These are phyloP conservation scores for Neolamprologus hecqui DNA, from an alignment of 2,113 vertebrate species.

Conservation along the genomic window DNA sequence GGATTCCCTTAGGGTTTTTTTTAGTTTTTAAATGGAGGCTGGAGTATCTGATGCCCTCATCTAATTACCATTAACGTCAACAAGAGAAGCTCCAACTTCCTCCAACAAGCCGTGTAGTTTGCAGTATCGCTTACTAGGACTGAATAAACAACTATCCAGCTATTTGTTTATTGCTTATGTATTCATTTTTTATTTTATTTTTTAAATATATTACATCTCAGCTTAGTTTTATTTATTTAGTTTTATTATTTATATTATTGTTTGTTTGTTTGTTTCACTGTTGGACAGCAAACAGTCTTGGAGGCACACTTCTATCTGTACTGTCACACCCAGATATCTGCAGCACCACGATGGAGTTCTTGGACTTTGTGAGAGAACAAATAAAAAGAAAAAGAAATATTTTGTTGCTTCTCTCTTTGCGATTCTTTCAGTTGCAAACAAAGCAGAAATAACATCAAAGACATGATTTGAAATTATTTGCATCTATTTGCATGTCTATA, in stretches of 20 bases:
- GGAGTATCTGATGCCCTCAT: background rate
- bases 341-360: background rate
- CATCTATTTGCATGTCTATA: background rate
- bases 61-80: background rate
- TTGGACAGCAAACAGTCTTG: background rate
- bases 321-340: background rate
- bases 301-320: background rate
- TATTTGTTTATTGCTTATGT: background rate
- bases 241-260: no score
- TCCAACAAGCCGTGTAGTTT: fast-evolving
- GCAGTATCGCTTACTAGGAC: background rate
- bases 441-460: background rate
- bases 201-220: fast-evolving
- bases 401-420: fast-evolving
- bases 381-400: background rate
- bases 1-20: background rate
- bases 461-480: background rate
- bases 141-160: fast-evolving
- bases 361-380: background rate
- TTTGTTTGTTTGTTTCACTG: background rate
- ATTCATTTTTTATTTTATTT: background rate
- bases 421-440: background rate
- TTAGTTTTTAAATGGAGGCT: background rate
- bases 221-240: background rate
- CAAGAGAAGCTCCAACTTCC: background rate